phyloP scores from a whole-genome alignment of 2,113 vertebrate genomes.

The Microcebus jonahi region DNA sequence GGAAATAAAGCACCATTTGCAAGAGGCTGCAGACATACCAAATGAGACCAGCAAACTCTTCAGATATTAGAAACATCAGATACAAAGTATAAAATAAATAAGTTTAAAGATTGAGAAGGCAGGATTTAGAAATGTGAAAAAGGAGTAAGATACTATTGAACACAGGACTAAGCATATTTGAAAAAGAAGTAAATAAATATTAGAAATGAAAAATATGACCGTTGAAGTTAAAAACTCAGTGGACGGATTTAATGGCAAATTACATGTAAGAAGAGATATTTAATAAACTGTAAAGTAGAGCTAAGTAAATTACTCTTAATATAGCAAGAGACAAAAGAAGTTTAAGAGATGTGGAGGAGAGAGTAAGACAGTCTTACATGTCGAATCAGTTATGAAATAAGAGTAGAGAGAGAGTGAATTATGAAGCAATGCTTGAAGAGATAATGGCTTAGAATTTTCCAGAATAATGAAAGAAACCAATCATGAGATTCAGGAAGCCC shows the following conservation, averaged over 20 bases:
- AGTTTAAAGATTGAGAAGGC: neutral
- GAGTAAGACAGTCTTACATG: neutral
- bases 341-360: neutral
- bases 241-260: neutral
- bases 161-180: neutral
- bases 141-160: neutral
- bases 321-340: neutral
- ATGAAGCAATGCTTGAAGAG: neutral
- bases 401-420: neutral
- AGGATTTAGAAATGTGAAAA: neutral
- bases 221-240: neutral
- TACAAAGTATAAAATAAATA: neutral
- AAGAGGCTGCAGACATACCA: neutral
- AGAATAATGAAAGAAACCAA: conserved; percentile 3
- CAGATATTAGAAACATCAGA: neutral
- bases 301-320: neutral
- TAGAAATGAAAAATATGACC: neutral
- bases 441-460: neutral
- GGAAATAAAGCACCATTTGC: neutral
- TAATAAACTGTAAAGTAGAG: neutral
- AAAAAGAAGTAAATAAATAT: neutral
- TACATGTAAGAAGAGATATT: neutral
- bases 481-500: conserved; percentile 9
- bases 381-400: neutral
- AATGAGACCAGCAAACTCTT: neutral